Evolutionary conservation across 2,797 vertebrate genomes (phyloP).

Genomic region (Alca torda): DNA sequence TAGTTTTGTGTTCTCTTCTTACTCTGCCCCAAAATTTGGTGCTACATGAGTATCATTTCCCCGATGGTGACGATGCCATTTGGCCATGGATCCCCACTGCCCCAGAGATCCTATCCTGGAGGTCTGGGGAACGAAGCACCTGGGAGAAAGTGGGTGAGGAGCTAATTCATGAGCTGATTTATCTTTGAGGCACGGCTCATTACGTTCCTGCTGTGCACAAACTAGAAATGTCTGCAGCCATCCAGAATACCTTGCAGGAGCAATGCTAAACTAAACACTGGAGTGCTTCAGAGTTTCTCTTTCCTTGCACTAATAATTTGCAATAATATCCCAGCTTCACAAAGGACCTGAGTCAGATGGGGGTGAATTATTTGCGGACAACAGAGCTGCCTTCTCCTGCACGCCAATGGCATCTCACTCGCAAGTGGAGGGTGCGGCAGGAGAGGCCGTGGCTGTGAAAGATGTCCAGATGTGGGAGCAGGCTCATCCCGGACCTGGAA

Average conservation of each 20-base stretch:
- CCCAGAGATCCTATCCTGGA: neutral
- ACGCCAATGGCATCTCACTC: neutral
- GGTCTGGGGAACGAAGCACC: neutral
- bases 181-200: neutral
- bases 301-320: neutral
- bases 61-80: accelerated
- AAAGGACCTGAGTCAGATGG: neutral
- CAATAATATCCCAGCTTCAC: neutral
- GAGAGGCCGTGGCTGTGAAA: neutral
- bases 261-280: accelerated
- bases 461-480: neutral
- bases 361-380: neutral
- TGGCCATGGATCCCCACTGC: neutral
- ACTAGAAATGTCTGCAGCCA: neutral
- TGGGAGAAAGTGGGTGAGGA: neutral
- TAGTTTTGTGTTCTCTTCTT: neutral
- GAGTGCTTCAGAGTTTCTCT: neutral
- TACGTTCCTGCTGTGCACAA: neutral
- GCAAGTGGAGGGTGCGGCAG: accelerated
- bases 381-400: neutral
- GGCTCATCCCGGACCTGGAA: accelerated
- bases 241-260: neutral
- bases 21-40: neutral
- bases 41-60: no score
- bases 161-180: neutral